These are phyloP conservation scores for Danaus melanippus DNA, from an alignment of 1,140 invertebrate species.

Conservation along the genomic window DNA sequence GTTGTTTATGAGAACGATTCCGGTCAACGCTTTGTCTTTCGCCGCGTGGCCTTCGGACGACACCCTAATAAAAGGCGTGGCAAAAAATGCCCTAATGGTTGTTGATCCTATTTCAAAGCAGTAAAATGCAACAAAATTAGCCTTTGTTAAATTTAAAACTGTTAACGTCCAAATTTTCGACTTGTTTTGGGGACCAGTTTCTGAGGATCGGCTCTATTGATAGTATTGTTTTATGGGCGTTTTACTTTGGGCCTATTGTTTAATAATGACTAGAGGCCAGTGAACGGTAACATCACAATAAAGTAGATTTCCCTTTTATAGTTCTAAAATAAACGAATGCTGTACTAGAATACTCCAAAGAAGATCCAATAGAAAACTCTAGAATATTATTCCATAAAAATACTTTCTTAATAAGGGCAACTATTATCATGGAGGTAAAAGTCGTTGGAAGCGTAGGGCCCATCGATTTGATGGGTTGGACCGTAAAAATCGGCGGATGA, in stretches of 20 bases:
- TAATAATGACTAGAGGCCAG: slow-evolving; percentile 30
- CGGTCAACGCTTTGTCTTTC: slow-evolving; percentile 63
- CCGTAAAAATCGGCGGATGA: no score
- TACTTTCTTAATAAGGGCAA: no score
- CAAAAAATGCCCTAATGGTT: slow-evolving; percentile 66
- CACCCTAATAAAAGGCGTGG: slow-evolving; percentile 70
- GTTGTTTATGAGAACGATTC: slow-evolving; percentile 63
- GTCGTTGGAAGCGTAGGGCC: no score
- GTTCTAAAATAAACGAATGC: no score
- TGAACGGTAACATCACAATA: slow-evolving; percentile 18
- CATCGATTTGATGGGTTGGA: no score
- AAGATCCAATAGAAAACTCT: no score
- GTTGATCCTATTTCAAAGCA: slow-evolving; percentile 67
- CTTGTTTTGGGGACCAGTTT: slow-evolving; percentile 30
- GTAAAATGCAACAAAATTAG: slow-evolving; percentile 72
- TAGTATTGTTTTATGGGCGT: slow-evolving; percentile 53
- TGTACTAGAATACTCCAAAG: no score
- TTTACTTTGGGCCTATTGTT: slow-evolving; percentile 40
- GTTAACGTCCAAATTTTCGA: slow-evolving; percentile 44
- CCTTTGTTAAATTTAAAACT: slow-evolving; percentile 64
- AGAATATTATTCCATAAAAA: no score
- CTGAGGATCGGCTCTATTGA: slow-evolving; percentile 33
- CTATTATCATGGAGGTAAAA: no score
- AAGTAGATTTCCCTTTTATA: no score
- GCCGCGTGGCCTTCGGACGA: slow-evolving; percentile 62